Percentiles rank a stretch among this genome's conserved stretches.
Evolutionary conservation across 1,140 invertebrate species (phyloP).

Genomic region (Meloidogyne chitwoodi): DNA sequence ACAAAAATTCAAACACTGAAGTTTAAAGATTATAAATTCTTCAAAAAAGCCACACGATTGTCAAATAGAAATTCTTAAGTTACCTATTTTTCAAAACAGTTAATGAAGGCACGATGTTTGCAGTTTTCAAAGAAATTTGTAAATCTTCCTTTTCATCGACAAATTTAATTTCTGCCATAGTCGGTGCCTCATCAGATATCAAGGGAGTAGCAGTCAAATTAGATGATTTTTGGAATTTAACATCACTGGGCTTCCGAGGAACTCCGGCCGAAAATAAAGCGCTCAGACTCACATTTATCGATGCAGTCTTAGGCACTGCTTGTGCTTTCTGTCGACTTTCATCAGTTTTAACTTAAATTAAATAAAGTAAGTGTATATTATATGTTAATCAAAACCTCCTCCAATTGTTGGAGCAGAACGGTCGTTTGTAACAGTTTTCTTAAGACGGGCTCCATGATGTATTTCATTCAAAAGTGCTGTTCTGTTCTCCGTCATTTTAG

Average conservation of each 20-base stretch:
- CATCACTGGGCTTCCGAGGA: slow-evolving; percentile 37
- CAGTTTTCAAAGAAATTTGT: neutral
- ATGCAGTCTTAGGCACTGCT: neutral
- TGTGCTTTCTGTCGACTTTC: neutral
- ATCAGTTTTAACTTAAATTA: neutral
- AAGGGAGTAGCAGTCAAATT: neutral
- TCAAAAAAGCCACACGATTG: neutral
- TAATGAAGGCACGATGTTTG: neutral
- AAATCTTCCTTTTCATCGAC: neutral
- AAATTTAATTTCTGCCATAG: neutral
- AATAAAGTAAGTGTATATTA: neutral
- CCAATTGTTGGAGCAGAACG: slow-evolving; percentile 74
- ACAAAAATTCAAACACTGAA: too few species aligned
- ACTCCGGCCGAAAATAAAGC: slow-evolving; percentile 30
- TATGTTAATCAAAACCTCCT: slow-evolving; percentile 64
- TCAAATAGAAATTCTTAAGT: neutral
- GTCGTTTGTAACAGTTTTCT: slow-evolving; percentile 81
- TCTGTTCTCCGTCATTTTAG: slow-evolving; percentile 65
- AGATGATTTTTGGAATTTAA: slow-evolving; percentile 18
- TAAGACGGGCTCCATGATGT: slow-evolving; percentile 73
- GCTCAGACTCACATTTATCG: slow-evolving; percentile 22
- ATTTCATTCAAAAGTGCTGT: slow-evolving; percentile 75
- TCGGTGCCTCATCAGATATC: neutral
- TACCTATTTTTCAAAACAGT: neutral
- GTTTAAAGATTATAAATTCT: too few species aligned